Percentiles rank a stretch among this genome's conserved stretches.
Conservation (phyloP, 2,113 vertebrate genomes). For the Malurus melanocephalus region DNA sequence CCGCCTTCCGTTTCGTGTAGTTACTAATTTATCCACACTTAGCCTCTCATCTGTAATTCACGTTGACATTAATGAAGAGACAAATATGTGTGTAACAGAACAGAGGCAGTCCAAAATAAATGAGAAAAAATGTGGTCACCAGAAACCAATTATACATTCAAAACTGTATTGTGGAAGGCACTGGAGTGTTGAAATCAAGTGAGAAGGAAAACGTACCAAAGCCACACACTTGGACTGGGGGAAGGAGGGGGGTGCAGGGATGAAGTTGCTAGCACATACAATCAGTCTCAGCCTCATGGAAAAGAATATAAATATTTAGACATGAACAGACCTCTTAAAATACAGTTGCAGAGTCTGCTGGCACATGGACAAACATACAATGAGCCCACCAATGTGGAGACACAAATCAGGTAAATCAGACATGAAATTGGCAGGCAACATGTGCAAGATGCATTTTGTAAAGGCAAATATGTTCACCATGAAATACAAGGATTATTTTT, state of each 20-base stretch:
- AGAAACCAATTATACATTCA: conserved; percentile 41
- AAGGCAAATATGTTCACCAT: conserved; percentile 38
- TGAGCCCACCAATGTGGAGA: conserved; percentile 58
- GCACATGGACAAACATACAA: conserved; percentile 50
- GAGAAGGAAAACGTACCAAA: conserved; percentile 20
- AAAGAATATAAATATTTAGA: conserved; percentile 61
- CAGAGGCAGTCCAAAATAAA: conserved; percentile 42
- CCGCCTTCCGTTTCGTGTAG: not conserved
- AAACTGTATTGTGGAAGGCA: not conserved
- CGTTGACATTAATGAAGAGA: conserved; percentile 46
- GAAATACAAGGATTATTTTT: conserved; percentile 24
- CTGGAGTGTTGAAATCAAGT: not conserved
- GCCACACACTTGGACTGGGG: conserved; percentile 2
- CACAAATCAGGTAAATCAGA: conserved; percentile 64
- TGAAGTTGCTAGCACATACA: conserved; percentile 3
- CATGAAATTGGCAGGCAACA: conserved; percentile 46
- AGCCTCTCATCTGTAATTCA: conserved; percentile 45
- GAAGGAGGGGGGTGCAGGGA: not conserved
- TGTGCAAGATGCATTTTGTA: not conserved
- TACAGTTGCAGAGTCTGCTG: conserved; percentile 57
- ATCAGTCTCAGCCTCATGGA: conserved; percentile 37
- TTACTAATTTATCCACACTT: conserved; percentile 44
- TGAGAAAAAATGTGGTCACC: conserved; percentile 44
- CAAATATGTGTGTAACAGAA: conserved; percentile 38
- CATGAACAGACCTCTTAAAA: conserved; percentile 56